Evolutionary conservation across 2,113 vertebrate genomes (phyloP), one percentile per base, ranked within the genome.

Genomic region (Ranitomeya variabilis): DNA sequence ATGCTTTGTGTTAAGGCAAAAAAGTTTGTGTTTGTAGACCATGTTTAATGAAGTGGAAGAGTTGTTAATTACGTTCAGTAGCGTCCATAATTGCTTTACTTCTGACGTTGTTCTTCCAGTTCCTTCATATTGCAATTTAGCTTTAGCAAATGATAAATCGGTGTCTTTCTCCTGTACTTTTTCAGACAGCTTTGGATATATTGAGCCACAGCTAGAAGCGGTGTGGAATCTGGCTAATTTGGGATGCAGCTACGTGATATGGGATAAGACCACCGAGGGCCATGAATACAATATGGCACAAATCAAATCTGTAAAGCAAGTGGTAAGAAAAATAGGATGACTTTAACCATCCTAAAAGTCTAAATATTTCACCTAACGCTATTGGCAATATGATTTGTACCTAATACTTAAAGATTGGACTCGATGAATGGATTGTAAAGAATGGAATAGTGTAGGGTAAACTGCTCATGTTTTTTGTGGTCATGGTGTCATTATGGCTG

Each of bases 191-290:
- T 84, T 92, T 0, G 95, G 95, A 10, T 19, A 91, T 6, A 91
- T 94, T 0, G 89, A 93, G 0, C 91, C 93, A 0, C 88, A 91
- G 5, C 82, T 94, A 87, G 89, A 90, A 86, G 91, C 93, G 0
- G 31, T 90, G 55, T 94, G 93, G 94, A 80, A 91, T 13, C 59
- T 96, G 89, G 95, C 93, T 76, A 76, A 91, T 15, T 87, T 92
- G 13, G 95, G 94, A 88, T 93, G 94, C 92, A 93, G 94, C 51
- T 94, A 91, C 0, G 91, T 95, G 26, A 94, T 95, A 91, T 95
- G 95, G 95, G 90, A 95, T 0, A 94, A 91, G 83, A 93, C 95
- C 4, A 91, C 89, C 0, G 93, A 91, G 85, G 73, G 19, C 18
- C 0, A 71, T 31, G 19, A 86, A 9, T 96, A 95, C 89, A 90